Conservation (phyloP, 2,888 invertebrate species). For the Liposcelis brunnea region DNA sequence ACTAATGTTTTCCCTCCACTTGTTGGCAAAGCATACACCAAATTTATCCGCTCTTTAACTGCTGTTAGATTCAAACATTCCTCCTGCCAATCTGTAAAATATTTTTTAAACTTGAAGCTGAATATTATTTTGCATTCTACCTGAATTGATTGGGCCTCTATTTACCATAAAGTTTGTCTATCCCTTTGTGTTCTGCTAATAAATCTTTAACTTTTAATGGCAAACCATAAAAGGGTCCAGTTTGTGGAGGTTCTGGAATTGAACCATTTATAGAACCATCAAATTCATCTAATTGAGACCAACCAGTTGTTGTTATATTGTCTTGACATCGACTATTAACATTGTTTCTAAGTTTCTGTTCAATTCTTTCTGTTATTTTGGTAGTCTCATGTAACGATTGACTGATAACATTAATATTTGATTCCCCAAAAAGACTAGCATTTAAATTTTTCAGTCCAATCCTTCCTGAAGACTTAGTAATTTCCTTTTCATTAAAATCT, state of each 20-base stretch:
- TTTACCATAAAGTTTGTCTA: slow-evolving; percentile 65
- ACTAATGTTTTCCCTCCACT: slow-evolving; percentile 96
- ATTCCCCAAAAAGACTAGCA: too few relatives aligned
- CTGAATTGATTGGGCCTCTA: slow-evolving; percentile 15
- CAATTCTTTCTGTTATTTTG: too few relatives aligned
- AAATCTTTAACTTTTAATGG: slow-evolving; percentile 50
- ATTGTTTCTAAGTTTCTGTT: too few relatives aligned
- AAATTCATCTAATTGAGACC: slow-evolving; percentile 1
- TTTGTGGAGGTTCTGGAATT: slow-evolving; percentile 10
- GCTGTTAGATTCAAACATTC: slow-evolving; percentile 73
- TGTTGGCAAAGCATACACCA: slow-evolving; percentile 86
- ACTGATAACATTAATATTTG: too few relatives aligned
- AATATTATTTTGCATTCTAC: too few relatives aligned
- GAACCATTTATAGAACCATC: too few relatives aligned
- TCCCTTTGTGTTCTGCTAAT: slow-evolving; percentile 58
- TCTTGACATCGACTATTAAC: too few relatives aligned
- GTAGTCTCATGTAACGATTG: too few relatives aligned
- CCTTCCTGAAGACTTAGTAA: too few relatives aligned
- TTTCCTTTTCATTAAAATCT: too few relatives aligned
- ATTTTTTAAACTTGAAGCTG: not conserved
- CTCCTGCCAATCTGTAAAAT: slow-evolving; percentile 74
- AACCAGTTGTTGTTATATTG: not conserved
- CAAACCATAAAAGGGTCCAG: slow-evolving; percentile 58
- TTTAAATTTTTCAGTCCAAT: too few relatives aligned
- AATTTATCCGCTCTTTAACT: slow-evolving; percentile 51